phyloP scores from a whole-genome alignment of 2,113 vertebrate species.

The Hirundichthys speculiger region DNA sequence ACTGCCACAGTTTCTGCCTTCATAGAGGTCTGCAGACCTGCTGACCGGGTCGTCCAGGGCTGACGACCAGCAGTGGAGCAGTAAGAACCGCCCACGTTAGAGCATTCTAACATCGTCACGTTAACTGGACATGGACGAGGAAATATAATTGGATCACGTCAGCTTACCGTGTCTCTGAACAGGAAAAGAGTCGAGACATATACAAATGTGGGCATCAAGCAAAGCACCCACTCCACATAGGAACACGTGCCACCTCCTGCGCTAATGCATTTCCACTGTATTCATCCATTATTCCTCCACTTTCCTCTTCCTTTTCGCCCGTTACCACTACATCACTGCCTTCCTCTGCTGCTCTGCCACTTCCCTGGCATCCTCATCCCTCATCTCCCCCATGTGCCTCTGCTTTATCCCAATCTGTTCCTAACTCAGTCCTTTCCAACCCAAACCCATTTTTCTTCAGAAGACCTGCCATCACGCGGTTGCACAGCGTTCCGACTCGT shows the following conservation, averaged over 20 bases:
- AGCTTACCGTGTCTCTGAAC: conserved; percentile 18
- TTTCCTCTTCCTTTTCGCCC: conserved; percentile 46
- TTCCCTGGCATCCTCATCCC: conserved; percentile 67
- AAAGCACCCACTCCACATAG: conserved; percentile 12
- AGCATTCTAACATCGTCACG: not conserved
- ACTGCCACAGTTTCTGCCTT: no score
- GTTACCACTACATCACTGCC: conserved; percentile 79
- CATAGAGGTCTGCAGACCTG: no score
- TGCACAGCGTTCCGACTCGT: conserved; percentile 4
- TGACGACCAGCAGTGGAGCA: no score
- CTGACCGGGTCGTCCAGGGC: no score
- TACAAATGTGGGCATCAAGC: conserved; percentile 28
- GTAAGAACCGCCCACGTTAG: no score
- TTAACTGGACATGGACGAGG: not conserved
- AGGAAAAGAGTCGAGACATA: conserved; percentile 33
- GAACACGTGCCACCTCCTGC: conserved; percentile 46
- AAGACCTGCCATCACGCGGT: conserved; percentile 3
- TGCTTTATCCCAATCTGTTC: conserved; percentile 57
- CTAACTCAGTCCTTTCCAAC: conserved; percentile 51
- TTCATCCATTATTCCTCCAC: conserved; percentile 81
- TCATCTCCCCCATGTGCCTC: conserved; percentile 48
- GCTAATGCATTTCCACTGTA: conserved; percentile 84
- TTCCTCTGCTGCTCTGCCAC: conserved; percentile 62
- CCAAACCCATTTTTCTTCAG: conserved; percentile 46
- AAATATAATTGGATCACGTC: conserved; percentile 27